These are phyloP conservation scores for Chloebia gouldiae DNA, from an alignment of 2,113 vertebrate species.

Conservation along the genomic window DNA sequence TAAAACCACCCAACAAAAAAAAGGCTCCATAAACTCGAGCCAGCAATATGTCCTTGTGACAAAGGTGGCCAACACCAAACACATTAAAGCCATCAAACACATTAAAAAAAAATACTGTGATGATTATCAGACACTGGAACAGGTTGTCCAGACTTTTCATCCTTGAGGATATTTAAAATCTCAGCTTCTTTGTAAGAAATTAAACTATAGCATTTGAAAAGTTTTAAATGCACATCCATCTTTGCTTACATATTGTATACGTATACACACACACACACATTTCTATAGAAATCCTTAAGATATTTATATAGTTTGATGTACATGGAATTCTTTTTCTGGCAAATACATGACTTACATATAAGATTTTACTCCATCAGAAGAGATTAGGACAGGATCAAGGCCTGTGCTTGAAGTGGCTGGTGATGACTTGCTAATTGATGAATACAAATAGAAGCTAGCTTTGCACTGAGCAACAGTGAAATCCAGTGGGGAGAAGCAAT, in stretches of 20 bases:
- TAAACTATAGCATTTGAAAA: neutral
- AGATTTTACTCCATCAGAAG: neutral
- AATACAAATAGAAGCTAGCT: neutral
- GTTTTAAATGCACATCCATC: neutral
- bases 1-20: neutral
- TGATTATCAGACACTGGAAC: neutral
- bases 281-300: neutral
- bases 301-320: neutral
- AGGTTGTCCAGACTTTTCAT: neutral
- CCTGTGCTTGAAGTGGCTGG: neutral
- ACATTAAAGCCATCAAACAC: neutral
- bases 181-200: neutral
- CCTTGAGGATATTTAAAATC: neutral
- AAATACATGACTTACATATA: neutral
- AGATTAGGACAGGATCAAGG: neutral
- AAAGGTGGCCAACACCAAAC: neutral
- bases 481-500: neutral
- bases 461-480: neutral
- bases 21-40: rapidly evolving
- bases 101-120: neutral
- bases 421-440: neutral
- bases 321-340: neutral
- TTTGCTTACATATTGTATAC: neutral
- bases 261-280: rapidly evolving
- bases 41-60: neutral